These are phyloP conservation scores for Lasioglossum lativentre DNA, from an alignment of 2,888 invertebrate genomes.

Conservation along the genomic window DNA sequence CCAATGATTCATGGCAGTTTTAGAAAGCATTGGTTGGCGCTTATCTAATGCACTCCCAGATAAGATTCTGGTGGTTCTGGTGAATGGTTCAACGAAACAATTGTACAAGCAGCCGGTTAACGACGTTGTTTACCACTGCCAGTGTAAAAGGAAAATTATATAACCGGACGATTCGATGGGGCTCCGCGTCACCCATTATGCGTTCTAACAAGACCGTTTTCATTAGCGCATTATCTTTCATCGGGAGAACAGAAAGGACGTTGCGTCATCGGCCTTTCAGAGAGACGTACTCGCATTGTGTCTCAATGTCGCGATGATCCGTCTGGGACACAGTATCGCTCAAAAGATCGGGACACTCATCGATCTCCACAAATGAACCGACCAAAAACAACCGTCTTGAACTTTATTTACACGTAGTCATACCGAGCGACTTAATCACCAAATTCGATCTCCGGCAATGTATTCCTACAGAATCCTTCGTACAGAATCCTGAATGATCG, in stretches of 20 bases:
- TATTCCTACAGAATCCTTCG: no score
- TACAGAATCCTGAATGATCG: no score
- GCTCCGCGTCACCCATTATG: slow-evolving; percentile 48
- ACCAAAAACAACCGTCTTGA: not conserved
- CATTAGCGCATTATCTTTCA: slow-evolving; percentile 51
- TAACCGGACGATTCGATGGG: slow-evolving; percentile 33
- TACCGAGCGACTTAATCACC: no score
- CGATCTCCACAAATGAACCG: not conserved
- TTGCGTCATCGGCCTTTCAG: slow-evolving; percentile 45
- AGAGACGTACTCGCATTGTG: slow-evolving; percentile 1
- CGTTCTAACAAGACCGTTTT: slow-evolving; percentile 54
- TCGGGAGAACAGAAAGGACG: slow-evolving; percentile 14
- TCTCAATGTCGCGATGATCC: slow-evolving; percentile 22
- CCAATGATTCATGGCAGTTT: not conserved
- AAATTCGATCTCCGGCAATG: no score
- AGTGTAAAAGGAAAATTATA: slow-evolving; percentile 25
- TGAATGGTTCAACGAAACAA: not conserved
- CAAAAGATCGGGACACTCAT: not conserved
- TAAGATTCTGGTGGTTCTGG: not conserved
- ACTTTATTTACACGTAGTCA: not conserved
- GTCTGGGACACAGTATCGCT: not conserved
- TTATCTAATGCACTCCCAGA: not conserved
- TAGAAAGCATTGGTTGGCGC: not conserved
- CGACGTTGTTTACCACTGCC: slow-evolving; percentile 22
- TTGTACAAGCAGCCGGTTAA: not conserved